Percentiles rank a stretch among this genome's conserved stretches.
Evolutionary conservation across 2,797 vertebrate genomes (phyloP).

Genomic region (Myotis vivesi): DNA sequence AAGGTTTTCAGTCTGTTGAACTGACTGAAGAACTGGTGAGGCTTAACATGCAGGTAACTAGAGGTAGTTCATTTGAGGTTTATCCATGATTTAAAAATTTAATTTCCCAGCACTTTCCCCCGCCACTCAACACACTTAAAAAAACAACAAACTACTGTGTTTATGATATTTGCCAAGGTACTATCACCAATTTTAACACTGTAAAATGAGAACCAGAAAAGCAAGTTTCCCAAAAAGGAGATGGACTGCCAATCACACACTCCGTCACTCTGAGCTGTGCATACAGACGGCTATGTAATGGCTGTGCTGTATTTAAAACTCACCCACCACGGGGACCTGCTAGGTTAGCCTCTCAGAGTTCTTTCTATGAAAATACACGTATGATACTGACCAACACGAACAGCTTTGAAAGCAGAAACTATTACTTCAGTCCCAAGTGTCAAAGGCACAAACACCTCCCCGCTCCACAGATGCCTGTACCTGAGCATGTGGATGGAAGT

Average conservation of each 20-base stretch:
- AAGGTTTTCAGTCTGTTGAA: neutral
- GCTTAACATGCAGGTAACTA: neutral
- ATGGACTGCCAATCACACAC: too few species aligned
- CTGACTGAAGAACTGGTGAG: neutral
- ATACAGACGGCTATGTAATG: neutral
- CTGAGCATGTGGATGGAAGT: fast-evolving
- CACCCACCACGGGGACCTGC: neutral
- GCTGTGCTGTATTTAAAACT: neutral
- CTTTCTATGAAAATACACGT: neutral
- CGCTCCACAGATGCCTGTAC: fast-evolving
- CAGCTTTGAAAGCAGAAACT: neutral
- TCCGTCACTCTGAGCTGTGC: neutral
- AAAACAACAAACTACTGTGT: neutral
- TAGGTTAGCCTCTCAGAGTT: neutral
- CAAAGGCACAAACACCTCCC: neutral
- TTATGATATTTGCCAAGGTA: neutral
- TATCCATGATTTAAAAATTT: neutral
- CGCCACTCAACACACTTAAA: neutral
- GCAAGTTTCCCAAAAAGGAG: neutral
- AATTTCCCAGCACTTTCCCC: neutral
- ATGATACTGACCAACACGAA: neutral
- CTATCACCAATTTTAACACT: neutral
- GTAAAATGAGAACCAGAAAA: neutral
- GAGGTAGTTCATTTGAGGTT: neutral
- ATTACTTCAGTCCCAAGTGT: too few species aligned